phyloP scores from a whole-genome alignment of 2,888 invertebrate genomes.

The Cephonodes hylas region DNA sequence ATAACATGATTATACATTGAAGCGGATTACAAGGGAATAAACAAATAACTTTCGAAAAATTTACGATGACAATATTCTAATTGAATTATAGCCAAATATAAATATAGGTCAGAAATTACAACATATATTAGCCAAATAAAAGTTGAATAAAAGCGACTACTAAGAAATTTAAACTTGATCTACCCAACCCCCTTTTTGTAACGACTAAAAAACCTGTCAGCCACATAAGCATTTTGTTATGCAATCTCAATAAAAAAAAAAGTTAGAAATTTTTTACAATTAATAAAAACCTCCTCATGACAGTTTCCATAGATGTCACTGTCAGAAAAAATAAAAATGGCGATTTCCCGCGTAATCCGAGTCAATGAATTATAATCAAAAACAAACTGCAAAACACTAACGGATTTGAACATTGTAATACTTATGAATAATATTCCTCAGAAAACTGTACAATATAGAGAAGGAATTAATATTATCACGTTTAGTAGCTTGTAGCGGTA shows the following conservation, averaged over 20 bases:
- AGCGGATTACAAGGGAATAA: neutral
- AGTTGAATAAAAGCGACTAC: no score
- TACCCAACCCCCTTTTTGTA: no score
- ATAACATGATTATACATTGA: neutral
- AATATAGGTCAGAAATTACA: no score
- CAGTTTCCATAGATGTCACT: no score
- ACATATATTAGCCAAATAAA: neutral
- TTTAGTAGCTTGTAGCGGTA: constrained; percentile 28
- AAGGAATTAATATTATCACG: constrained; percentile 45
- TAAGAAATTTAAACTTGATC: no score
- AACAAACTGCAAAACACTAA: constrained; percentile 74
- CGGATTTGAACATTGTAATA: constrained; percentile 65
- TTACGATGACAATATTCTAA: no score
- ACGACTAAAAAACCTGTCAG: no score
- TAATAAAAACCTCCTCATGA: no score
- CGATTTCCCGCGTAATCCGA: neutral
- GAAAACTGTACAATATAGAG: constrained; percentile 39
- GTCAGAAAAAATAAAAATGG: neutral
- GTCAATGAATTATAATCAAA: constrained; percentile 28
- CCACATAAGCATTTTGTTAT: no score
- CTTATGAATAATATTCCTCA: constrained; percentile 38
- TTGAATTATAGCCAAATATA: no score
- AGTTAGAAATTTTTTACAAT: no score
- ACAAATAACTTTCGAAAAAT: neutral
- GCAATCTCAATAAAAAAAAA: no score